A percentile compares a stretch with the other conserved stretches of the same genome.
Evolutionary conservation across 1,140 invertebrate genomes (phyloP).

Genomic region (Anastrepha ludens): DNA sequence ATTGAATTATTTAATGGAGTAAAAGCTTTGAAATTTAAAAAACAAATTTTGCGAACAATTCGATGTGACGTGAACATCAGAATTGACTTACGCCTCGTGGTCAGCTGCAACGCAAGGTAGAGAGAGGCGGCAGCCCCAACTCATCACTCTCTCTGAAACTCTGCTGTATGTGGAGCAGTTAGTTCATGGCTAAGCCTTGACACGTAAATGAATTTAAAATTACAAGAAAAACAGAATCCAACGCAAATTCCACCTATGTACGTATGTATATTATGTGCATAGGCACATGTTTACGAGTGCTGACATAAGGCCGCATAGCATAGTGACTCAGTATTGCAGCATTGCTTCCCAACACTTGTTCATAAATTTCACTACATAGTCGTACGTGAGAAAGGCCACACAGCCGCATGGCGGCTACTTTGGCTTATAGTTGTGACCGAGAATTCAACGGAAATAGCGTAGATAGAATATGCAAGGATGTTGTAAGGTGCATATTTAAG

Average conservation of each 20-base stretch:
- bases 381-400: background rate
- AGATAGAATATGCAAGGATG: background rate
- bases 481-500: background rate
- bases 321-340: background rate
- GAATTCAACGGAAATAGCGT: background rate
- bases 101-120: too few species aligned
- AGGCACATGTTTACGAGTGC: background rate
- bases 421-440: background rate
- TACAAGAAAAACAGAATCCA: background rate
- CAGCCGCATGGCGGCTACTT: background rate
- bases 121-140: too few species aligned
- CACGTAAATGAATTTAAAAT: conserved; percentile 44
- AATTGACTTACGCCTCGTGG: too few species aligned
- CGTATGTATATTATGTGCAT: too few species aligned
- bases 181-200: background rate
- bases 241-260: background rate
- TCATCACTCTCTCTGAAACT: too few species aligned
- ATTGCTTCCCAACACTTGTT: background rate
- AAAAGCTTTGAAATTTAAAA: background rate
- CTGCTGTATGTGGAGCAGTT: background rate
- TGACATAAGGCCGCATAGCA: conserved; percentile 1
- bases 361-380: background rate
- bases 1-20: conserved; percentile 18
- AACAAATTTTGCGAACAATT: background rate
- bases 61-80: too few species aligned